phyloP scores from a whole-genome alignment of 2,113 vertebrate genomes.

The Hemiscyllium ocellatum region DNA sequence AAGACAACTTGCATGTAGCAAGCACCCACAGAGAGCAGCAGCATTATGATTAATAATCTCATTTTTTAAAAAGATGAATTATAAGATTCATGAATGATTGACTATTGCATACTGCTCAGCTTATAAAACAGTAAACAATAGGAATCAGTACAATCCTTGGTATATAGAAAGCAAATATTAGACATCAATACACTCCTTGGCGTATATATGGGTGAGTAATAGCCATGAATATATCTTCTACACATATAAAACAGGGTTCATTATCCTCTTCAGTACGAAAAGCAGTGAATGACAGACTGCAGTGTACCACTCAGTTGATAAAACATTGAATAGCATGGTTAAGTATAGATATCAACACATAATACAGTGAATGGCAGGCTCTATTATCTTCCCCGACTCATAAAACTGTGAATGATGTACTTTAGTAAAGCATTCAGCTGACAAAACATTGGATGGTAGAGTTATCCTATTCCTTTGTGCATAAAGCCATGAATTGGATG shows the following conservation, averaged over 20 bases:
- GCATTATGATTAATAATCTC: neutral
- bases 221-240: neutral
- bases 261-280: too few species aligned
- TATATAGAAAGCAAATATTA: neutral
- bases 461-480: too few species aligned
- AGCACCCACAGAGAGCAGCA: neutral
- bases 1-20: neutral
- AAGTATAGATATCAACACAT: too few species aligned
- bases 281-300: too few species aligned
- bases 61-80: neutral
- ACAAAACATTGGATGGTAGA: too few species aligned
- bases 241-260: neutral
- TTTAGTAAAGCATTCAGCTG: too few species aligned
- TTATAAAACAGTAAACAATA: neutral
- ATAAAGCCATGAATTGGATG: too few species aligned
- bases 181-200: neutral
- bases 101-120: neutral
- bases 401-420: too few species aligned
- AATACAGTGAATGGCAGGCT: too few species aligned
- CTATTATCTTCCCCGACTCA: too few species aligned
- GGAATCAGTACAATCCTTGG: neutral
- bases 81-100: neutral
- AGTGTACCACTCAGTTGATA: too few species aligned
- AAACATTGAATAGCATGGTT: too few species aligned
- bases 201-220: neutral